A percentile compares a stretch with the other conserved stretches of the same genome.
phyloP scores from a whole-genome alignment of 2,113 vertebrate genomes.

The Galeopterus variegatus region DNA sequence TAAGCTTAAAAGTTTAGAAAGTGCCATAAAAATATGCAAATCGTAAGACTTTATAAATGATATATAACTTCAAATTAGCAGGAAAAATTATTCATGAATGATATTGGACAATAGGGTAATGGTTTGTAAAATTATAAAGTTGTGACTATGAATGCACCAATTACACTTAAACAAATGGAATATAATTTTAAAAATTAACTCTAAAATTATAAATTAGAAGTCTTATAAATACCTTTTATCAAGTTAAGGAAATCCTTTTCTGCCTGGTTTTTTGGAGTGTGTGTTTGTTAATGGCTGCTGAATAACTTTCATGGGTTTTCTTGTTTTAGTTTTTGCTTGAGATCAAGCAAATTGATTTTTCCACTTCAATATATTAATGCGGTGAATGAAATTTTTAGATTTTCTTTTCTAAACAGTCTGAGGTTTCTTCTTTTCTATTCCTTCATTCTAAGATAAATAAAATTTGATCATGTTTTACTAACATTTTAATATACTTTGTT shows the following conservation, averaged over 20 bases:
- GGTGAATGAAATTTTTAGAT: background rate
- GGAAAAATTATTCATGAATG: background rate
- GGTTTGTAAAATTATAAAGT: background rate
- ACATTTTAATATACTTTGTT: constrained; percentile 6
- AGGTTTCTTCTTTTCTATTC: background rate
- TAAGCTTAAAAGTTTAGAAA: constrained; percentile 51
- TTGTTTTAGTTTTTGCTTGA: background rate
- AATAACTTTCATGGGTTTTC: background rate
- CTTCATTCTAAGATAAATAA: constrained; percentile 22
- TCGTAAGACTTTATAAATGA: background rate
- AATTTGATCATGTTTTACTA: background rate
- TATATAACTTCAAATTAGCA: no score
- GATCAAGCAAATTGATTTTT: background rate
- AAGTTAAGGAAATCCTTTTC: background rate
- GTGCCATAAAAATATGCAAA: background rate
- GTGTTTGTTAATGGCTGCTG: background rate
- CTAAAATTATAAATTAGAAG: background rate
- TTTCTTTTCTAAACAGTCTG: background rate
- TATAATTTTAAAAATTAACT: background rate
- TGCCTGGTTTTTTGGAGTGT: background rate
- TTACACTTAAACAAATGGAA: background rate
- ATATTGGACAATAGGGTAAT: background rate
- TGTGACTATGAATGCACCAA: background rate
- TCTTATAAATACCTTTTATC: background rate
- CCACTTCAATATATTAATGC: background rate